Percentiles rank a stretch among this genome's conserved stretches.
These are phyloP conservation scores for Athene cunicularia DNA, from an alignment of 2,113 vertebrate species.

Conservation along the genomic window DNA sequence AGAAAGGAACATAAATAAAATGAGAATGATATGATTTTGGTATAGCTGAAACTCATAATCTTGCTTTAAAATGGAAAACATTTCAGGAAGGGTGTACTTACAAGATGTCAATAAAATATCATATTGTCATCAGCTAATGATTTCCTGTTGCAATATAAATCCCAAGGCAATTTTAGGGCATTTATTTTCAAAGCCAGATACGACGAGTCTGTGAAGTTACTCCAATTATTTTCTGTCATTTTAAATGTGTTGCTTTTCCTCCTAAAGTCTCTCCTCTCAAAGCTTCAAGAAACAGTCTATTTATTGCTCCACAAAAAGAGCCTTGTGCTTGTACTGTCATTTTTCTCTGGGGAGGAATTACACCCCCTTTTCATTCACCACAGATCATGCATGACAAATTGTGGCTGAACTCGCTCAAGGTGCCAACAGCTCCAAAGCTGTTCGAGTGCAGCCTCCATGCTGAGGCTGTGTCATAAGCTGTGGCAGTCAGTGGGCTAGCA, in stretches of 20 bases:
- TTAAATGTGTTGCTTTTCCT: not conserved
- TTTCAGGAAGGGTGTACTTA: not conserved
- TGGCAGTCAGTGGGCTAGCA: not conserved
- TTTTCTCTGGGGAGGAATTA: not conserved
- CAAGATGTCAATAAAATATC: not conserved
- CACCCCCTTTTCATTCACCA: not conserved
- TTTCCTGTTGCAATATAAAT: not conserved
- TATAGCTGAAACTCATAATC: not conserved
- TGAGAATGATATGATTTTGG: not conserved
- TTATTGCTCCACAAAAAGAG: not conserved
- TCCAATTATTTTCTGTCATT: not conserved
- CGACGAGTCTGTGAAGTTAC: not conserved
- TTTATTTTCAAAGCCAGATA: not conserved
- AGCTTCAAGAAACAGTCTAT: not conserved
- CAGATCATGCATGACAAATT: not conserved
- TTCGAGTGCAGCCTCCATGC: not conserved
- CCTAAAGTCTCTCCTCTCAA: not conserved
- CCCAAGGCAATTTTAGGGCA: not conserved
- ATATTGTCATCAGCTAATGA: not conserved
- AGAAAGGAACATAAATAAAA: not conserved
- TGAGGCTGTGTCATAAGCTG: not conserved
- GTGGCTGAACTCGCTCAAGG: not conserved
- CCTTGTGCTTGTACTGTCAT: not conserved
- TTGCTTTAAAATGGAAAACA: not conserved
- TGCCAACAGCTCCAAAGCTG: not conserved